A percentile compares a stretch with the other conserved stretches of the same genome.
Evolutionary conservation across 2,113 vertebrate genomes (phyloP).

Genomic region (Struthidea cinerea): DNA sequence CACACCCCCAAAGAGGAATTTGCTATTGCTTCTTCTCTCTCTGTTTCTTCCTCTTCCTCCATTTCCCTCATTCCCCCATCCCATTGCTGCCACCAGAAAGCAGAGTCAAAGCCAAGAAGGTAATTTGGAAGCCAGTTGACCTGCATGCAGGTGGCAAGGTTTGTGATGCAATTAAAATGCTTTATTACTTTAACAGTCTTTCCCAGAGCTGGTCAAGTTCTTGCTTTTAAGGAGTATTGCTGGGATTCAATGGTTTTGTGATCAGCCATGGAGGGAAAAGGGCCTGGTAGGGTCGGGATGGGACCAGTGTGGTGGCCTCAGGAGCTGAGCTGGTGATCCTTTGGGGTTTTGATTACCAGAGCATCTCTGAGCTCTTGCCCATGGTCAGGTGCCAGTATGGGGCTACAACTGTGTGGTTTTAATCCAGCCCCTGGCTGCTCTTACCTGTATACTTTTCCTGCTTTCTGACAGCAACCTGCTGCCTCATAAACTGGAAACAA

Average conservation of each 20-base stretch:
- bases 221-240: not conserved
- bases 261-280: not conserved
- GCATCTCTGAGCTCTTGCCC: not conserved
- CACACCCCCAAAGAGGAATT: not conserved
- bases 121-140: not conserved
- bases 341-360: not conserved
- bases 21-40: not conserved
- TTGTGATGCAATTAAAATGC: not conserved
- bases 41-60: not conserved
- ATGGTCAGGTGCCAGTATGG: fast-evolving
- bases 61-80: not conserved
- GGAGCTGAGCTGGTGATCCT: not conserved
- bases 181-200: not conserved
- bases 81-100: not conserved
- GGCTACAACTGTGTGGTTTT: not conserved
- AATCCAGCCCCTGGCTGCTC: not conserved
- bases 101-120: not conserved
- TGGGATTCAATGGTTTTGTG: not conserved
- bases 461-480: not conserved
- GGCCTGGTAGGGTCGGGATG: fast-evolving
- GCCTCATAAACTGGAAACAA: not conserved
- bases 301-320: not conserved
- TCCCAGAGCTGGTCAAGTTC: not conserved
- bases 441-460: not conserved
- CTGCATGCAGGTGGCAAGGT: not conserved